Base-by-base conservation (phyloP, 1,140 invertebrate genomes). In the Calycopis cecrops region DNA sequence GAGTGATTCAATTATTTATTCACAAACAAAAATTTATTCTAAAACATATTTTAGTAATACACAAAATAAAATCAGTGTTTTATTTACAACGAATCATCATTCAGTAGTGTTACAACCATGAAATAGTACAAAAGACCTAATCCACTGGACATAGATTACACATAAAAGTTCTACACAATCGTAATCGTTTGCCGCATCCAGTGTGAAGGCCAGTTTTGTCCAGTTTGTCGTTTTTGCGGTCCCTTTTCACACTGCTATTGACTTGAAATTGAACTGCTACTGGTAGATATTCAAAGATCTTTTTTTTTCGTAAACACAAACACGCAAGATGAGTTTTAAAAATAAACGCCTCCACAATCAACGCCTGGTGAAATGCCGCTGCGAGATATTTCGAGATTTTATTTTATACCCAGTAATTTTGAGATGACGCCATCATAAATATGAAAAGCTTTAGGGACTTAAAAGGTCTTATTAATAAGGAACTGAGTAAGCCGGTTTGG, bases 121-220 rank as follows among this genome's bases (percentile, higher is more conserved):
- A n/a, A n/a, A n/a, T n/a, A n/a, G n/a, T n/a, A n/a, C n/a, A n/a
- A n/a, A n/a, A n/a, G n/a, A n/a, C n/a, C n/a, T n/a, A n/a, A n/a
- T n/a, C n/a, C n/a, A n/a, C n/a, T n/a, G n/a, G n/a, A n/a, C n/a
- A n/a, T n/a, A n/a, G n/a, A n/a, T n/a, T n/a, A n/a, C n/a, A 28
- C 21, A 28, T 6, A 28, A 28, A 2, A 28, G 6, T 28, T 28
- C 21, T 28, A 28, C 6, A 28, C 21, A 28, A 6, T 28, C 6
- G 2, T 28, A 28, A 28, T 3, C 21, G 21, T 28, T 3, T 28
- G 16, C 9, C 14, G 40, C 40, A 44, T 16, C 16, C 2, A 44
- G 40, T 53, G 55, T 51, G 33, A 28, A 53, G 49, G 44, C 35
- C 21, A n/a, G 17, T 49, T 59, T 44, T 34, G 8, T 17, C 40